phyloP scores from a whole-genome alignment of 2,113 vertebrate species.

The Rutilus rutilus region DNA sequence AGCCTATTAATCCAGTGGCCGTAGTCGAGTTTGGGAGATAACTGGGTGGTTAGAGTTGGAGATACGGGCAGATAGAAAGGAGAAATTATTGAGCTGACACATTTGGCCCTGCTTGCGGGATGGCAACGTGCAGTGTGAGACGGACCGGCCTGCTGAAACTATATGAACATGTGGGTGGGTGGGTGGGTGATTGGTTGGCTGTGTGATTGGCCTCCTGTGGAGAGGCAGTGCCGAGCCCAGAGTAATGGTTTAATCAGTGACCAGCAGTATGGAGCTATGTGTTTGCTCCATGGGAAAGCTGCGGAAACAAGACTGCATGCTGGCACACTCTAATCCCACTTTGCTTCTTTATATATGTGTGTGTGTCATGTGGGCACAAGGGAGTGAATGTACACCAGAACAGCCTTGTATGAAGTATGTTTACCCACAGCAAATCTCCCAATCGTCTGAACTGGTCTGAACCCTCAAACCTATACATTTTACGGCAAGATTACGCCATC shows the following conservation, averaged over 20 bases:
- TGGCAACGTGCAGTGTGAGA: neutral
- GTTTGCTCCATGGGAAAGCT: conserved; percentile 70
- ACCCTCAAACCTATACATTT: neutral
- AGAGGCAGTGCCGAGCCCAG: conserved; percentile 49
- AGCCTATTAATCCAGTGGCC: conserved; percentile 50
- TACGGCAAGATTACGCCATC: neutral
- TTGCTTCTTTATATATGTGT: conserved; percentile 1
- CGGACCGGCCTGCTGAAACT: conserved; percentile 41
- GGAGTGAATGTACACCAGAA: neutral
- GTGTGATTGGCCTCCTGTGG: conserved; percentile 54
- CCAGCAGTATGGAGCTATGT: conserved; percentile 71
- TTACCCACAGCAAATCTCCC: neutral
- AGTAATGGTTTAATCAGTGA: conserved; percentile 70
- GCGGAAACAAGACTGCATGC: conserved; percentile 70
- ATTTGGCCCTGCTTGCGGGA: conserved; percentile 29
- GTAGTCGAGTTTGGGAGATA: conserved; percentile 11
- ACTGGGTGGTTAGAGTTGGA: conserved; percentile 34
- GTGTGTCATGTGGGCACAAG: neutral
- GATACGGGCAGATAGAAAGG: conserved; percentile 46
- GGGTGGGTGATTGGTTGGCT: conserved; percentile 38
- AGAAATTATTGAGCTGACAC: conserved; percentile 31
- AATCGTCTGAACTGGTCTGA: conserved; percentile 32
- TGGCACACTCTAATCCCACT: conserved; percentile 67
- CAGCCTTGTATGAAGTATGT: neutral
- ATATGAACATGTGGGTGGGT: conserved; percentile 39